phyloP scores from a whole-genome alignment of 1,140 invertebrate species.

The Dinoponera quadriceps region DNA sequence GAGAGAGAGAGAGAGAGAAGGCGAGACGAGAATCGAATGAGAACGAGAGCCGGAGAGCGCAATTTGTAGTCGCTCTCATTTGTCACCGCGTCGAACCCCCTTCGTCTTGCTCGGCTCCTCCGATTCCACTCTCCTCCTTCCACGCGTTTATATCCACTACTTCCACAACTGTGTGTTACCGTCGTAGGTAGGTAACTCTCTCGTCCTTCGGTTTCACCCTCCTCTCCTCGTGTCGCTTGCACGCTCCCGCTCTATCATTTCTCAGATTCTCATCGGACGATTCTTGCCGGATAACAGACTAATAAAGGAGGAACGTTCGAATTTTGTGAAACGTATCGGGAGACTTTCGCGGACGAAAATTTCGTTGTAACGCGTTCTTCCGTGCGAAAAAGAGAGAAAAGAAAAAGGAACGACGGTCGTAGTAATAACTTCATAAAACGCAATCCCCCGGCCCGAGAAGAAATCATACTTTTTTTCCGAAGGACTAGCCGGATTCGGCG shows the following conservation, averaged over 20 bases:
- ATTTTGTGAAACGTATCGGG: neutral
- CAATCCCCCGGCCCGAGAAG: neutral
- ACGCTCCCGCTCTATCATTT: constrained; percentile 62
- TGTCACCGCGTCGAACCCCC: constrained; percentile 73
- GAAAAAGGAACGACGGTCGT: neutral
- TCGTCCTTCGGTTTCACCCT: constrained; percentile 47
- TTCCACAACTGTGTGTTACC: constrained; percentile 45
- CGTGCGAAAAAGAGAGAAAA: neutral
- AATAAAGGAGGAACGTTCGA: constrained; percentile 45
- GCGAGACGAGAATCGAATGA: constrained; percentile 75
- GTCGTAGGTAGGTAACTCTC: constrained; percentile 45
- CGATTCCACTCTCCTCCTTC: constrained; percentile 21
- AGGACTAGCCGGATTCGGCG: constrained; percentile 30
- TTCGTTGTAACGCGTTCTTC: neutral
- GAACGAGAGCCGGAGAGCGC: constrained; percentile 76
- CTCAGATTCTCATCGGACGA: constrained; percentile 46
- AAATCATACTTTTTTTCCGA: neutral
- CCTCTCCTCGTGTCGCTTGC: constrained; percentile 59
- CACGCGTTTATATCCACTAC: constrained; percentile 50
- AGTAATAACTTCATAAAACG: constrained; percentile 63
- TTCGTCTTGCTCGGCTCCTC: constrained; percentile 64
- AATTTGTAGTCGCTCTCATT: constrained; percentile 80
- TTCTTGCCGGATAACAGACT: constrained; percentile 65
- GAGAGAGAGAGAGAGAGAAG: constrained; percentile 41
- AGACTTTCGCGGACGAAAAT: neutral